Base-by-base conservation (phyloP, 2,797 vertebrate genomes). In the Melanotaenia trifasciata region DNA sequence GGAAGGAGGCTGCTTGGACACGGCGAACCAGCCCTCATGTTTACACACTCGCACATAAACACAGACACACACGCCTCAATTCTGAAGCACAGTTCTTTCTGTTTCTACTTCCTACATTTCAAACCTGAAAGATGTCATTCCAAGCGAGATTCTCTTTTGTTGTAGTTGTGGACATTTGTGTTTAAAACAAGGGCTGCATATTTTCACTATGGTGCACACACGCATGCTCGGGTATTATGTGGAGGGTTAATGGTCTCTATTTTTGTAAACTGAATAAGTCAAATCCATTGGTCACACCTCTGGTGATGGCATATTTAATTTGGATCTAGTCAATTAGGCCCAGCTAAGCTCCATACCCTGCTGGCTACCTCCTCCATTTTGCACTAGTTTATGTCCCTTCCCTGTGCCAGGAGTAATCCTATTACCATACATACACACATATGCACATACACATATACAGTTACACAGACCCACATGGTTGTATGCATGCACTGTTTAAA, bases 241-340 rank as follows among this genome's bases (percentile, higher is more conserved):
- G 93, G 94, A 95, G 96, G 96, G 96, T 98, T 98, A 99, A 98
- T 97, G 96, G 96, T 98, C 96, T 96, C 96, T 98, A 97, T 99
- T 99, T 99, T 97, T 97, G 96, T 98, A 98, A 97, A 97, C 97
- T 94, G 96, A 96, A 98, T 96, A 97, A 98, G 97, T 99, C 98
- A 98, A 96, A 97, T 98, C 96, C 96, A 98, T 99, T 98, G 96
- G 97, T 98, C 97, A 99, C 97, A 97, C 96, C 95, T 95, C 96
- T 95, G 95, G 94, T 99, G 97, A 99, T 96, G 97, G 97, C 97
- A 99, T 99, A 99, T 98, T 99, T 99, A 98, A 99, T 99, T 98
- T 99, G 96, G 97, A 98, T 98, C 96, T 97, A 98, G 96, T 97
- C 98, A 99, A 99, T 99, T 99, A 99, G 98, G 96, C 96, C 94